Evolutionary conservation across 2,888 invertebrate genomes (phyloP), one percentile per base, ranked within the genome.

Genomic region (Cheilosia vernalis): DNA sequence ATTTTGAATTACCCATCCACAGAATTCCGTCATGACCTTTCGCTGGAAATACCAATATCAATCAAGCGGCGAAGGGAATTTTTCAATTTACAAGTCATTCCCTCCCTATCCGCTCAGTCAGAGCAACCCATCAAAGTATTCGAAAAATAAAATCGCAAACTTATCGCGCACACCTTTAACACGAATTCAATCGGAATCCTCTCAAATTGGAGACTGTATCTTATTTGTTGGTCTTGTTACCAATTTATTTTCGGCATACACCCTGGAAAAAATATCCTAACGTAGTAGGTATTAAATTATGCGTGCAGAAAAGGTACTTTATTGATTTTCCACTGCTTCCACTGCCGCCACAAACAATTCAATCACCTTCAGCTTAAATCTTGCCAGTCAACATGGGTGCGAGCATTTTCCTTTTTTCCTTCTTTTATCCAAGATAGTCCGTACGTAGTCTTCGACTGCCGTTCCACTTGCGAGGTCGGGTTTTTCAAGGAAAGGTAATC

Each of bases 331-430:
- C 49, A 49, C 63, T 19, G n/a, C 49, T 47, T 37, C 30, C 49
- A n/a, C 6, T 19, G 17, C 47, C 7, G 47, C 30, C 15, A 24
- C 49, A 53, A 33, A 53, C 40, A 40, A 63, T 76, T 85, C 81
- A 81, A 85, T 77, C 85, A 80, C 72, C 72, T 77, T 81, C 66
- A 63, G 24, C 66, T 78, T 73, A 72, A 81, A 85, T 81, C 81
- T 67, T 53, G 42, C 66, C 60, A 73, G 44, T 69, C 78, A 63
- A 53, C 64, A 60, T 30, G 30, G 30, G 30, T 30, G 30, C 30
- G 30, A 9, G 30, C 3, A 2, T 9, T 30, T 30, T 30, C 9
- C 30, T 2, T 9, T 9, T 9, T 30, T 9, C 9, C 9, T 30
- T 30, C 30, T 9, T 9, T 2, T 7, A 30, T 1, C 30, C 30